Conservation (phyloP, 2,113 vertebrate species). For the Coptodon rendalli region DNA sequence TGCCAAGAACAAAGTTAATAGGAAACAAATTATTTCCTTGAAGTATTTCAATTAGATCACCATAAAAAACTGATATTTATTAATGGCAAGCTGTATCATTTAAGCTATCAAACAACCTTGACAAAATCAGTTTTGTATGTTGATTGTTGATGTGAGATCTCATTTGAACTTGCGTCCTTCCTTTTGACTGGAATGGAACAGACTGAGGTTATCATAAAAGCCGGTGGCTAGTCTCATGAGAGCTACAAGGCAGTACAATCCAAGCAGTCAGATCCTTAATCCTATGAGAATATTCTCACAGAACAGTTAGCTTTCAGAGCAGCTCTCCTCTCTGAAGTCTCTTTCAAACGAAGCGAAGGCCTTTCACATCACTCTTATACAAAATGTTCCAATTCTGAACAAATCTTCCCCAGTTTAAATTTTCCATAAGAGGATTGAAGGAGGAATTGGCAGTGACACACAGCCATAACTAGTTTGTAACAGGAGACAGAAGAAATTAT, state of each 20-base stretch:
- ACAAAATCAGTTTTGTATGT: background rate
- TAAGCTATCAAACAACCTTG: slow-evolving; percentile 41
- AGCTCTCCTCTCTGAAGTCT: slow-evolving; percentile 7
- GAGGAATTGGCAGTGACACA: background rate
- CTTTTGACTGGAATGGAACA: slow-evolving; percentile 22
- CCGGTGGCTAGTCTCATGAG: slow-evolving; percentile 16
- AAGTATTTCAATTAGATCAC: background rate
- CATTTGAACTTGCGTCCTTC: slow-evolving; percentile 1
- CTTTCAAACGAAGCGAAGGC: slow-evolving; percentile 15
- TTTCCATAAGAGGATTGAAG: background rate
- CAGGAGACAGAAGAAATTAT: slow-evolving; percentile 15
- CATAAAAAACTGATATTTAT: background rate
- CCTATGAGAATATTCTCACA: slow-evolving; percentile 35
- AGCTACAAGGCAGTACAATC: slow-evolving; percentile 35
- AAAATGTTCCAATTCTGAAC: slow-evolving; percentile 37
- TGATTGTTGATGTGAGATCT: slow-evolving; percentile 35
- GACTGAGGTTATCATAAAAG: slow-evolving; percentile 58
- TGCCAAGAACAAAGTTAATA: background rate
- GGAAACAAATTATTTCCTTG: background rate
- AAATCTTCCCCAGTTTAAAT: background rate
- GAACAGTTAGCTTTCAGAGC: slow-evolving; percentile 30
- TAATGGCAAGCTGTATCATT: background rate
- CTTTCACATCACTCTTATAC: slow-evolving; percentile 30
- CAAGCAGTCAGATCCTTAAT: slow-evolving; percentile 30
- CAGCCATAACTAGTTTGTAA: background rate